Base-by-base conservation (phyloP, 2,113 vertebrate genomes). In the Aix galericulata region DNA sequence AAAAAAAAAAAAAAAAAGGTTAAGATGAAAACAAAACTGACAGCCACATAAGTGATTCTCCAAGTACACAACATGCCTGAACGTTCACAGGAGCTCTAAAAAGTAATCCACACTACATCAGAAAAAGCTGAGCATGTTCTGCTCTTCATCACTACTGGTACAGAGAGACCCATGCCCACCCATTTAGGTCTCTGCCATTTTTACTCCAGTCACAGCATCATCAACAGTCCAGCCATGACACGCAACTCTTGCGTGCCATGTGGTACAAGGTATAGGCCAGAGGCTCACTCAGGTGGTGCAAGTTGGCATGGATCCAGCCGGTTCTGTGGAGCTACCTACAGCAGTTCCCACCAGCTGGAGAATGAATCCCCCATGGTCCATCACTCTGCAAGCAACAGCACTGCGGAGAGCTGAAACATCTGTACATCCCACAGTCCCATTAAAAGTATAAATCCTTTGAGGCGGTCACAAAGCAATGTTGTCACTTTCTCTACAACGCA, bases 231-330 rank as follows among this genome's bases (percentile, higher is more conserved):
- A 18, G 32, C 32, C 38, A 44, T 5, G 26, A 60, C 59, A 59
- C 64, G 40, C 1, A 2, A 32, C 67, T 16, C 6, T 8, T 18
- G 13, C 18, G 52, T 50, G 55, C 8, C 31, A 31, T 0, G 32
- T 1, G 4, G 17, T 11, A 8, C 20, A 48, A 31, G 21, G 9
- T 6, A 7, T 13, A 63, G 23, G 21, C 31, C 53, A 50, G 0
- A 3, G 17, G 31, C 11, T 29, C 56, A 7, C 26, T 27, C 42
- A 17, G 42, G 20, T 4, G 56, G 32, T 48, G 22, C 63, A 48
- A 62, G 17, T 0, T 46, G 31, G 17, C 7, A 38, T 20, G 25
- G 8, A 32, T 9, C 3, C 25, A 63, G 21, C n/a, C 52, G 9
- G 14, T 29, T 31, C 46, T 10, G 4, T 26, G 40, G 9, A n/a